Evolutionary conservation across 2,113 vertebrate genomes (phyloP), one percentile per base, ranked within the genome.

Genomic region (Podilymbus podiceps): DNA sequence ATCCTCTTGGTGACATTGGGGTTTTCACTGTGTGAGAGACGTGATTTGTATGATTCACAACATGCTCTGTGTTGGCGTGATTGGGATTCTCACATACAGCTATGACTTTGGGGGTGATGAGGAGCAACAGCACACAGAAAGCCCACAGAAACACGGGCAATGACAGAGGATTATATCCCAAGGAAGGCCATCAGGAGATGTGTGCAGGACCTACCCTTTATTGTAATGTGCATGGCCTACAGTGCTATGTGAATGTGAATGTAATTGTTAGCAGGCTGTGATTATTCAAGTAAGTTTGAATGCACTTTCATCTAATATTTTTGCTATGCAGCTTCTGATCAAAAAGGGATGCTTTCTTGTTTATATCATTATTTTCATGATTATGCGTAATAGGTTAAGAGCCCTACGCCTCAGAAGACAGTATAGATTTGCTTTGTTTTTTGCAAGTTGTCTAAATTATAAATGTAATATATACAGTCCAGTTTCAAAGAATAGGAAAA

Each of bases 21-120:
- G 1, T 52, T 86, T 79, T 31, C 4, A 0, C 35, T 44, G 14
- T 68, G 40, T 1, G 4, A 68, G 69, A 46, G 6, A 49, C 0
- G 2, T 30, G 19, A 50, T 72, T 44, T 49, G 19, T 62, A 18
- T 0, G 0, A 67, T 25, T 76, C 12, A 11, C 18, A 35, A 1
- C 0, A 2, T 28, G 21, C 3, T 44, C 17, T 35, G 4, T 33
- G 9, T 56, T 8, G 1, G 16, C 30, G 75, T 78, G 31, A 4
- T 4, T 66, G 20, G 17, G 23, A 94, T 58, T 74, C 38, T 80
- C 5, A 7, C 28, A 50, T 8, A 44, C 17, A 40, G 10, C n/a
- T 24, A 17, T 31, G 31, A 64, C 8, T 76, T 55, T 11, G 17
- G 9, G 30, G 53, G 9, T 68, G 25, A 68, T 38, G 7, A 80